A percentile compares a stretch with the other conserved stretches of the same genome.
Evolutionary conservation across 2,888 invertebrate species (phyloP).

Genomic region (Acrobasis repandana): DNA sequence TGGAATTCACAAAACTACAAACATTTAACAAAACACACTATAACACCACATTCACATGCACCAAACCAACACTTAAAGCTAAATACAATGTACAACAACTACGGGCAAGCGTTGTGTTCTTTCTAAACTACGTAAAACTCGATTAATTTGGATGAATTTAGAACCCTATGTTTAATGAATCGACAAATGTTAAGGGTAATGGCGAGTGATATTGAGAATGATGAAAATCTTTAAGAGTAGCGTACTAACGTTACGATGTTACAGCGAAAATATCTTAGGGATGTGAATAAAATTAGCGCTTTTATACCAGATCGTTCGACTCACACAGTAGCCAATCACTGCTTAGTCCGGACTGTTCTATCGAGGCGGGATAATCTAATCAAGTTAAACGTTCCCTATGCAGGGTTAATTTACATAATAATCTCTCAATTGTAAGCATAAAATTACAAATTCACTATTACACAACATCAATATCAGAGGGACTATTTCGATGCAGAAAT

Average conservation of each 20-base stretch:
- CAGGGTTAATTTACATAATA: slow-evolving; percentile 57
- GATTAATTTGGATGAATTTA: slow-evolving; percentile 47
- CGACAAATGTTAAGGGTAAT: slow-evolving; percentile 55
- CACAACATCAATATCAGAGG: slow-evolving; percentile 80
- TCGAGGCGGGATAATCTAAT: slow-evolving; percentile 75
- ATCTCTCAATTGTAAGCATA: slow-evolving; percentile 57
- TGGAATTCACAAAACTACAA: slow-evolving; percentile 37
- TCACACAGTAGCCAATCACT: slow-evolving; percentile 67
- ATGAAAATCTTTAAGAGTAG: slow-evolving; percentile 48
- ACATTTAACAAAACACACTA: slow-evolving; percentile 45
- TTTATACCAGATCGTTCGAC: slow-evolving; percentile 67
- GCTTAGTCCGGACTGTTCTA: slow-evolving; percentile 71
- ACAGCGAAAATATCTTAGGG: slow-evolving; percentile 52
- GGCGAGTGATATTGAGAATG: slow-evolving; percentile 46
- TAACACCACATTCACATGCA: slow-evolving; percentile 62
- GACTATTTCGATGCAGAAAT: slow-evolving; percentile 78
- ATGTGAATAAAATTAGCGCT: slow-evolving; percentile 53
- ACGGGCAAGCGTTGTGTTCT: slow-evolving; percentile 65
- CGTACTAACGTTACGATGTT: slow-evolving; percentile 52
- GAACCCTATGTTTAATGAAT: slow-evolving; percentile 48
- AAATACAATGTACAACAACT: slow-evolving; percentile 53
- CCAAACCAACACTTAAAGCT: slow-evolving; percentile 54
- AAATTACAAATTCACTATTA: slow-evolving; percentile 64
- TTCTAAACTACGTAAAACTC: slow-evolving; percentile 50
- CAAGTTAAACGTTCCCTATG: slow-evolving; percentile 69